These are phyloP conservation scores for Lophotis ruficrista DNA, from an alignment of 2,113 vertebrate species.

Conservation along the genomic window DNA sequence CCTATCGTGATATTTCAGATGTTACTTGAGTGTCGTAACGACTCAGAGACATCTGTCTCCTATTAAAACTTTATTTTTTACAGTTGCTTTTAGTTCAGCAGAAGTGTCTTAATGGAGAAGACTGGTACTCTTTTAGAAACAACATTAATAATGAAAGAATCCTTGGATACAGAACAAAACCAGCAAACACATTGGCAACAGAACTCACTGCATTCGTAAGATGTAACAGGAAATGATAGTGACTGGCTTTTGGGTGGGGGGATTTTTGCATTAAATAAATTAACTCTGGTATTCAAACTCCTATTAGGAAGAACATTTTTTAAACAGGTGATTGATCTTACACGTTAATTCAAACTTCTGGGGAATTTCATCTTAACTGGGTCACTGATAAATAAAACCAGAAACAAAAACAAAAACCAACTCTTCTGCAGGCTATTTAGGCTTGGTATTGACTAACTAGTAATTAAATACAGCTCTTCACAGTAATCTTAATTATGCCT, in stretches of 20 bases:
- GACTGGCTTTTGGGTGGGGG: not conserved
- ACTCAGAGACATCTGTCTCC: conserved; percentile 32
- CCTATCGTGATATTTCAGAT: conserved; percentile 27
- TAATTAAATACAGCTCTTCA: conserved; percentile 58
- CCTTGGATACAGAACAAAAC: conserved; percentile 40
- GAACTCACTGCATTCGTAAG: not conserved
- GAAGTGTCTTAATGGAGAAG: conserved; percentile 50
- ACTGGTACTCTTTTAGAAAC: conserved; percentile 31
- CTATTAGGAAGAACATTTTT: not conserved
- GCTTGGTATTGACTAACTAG: conserved; percentile 45
- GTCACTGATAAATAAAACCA: conserved; percentile 34
- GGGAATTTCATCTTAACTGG: not conserved
- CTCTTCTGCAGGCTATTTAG: conserved; percentile 43
- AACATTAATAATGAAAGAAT: conserved; percentile 61
- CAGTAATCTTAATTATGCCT: conserved; percentile 49
- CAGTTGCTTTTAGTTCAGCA: conserved; percentile 43
- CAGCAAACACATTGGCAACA: conserved; percentile 41
- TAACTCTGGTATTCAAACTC: not conserved
- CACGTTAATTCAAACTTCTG: conserved; percentile 8
- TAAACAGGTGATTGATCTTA: not conserved
- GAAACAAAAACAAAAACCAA: not conserved
- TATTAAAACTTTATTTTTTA: conserved; percentile 41
- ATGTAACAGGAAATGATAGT: conserved; percentile 21
- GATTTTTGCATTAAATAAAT: not conserved
- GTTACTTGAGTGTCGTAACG: conserved; percentile 18